Base-by-base conservation (phyloP, 2,888 invertebrate genomes). In the Limnephilus auricula region DNA sequence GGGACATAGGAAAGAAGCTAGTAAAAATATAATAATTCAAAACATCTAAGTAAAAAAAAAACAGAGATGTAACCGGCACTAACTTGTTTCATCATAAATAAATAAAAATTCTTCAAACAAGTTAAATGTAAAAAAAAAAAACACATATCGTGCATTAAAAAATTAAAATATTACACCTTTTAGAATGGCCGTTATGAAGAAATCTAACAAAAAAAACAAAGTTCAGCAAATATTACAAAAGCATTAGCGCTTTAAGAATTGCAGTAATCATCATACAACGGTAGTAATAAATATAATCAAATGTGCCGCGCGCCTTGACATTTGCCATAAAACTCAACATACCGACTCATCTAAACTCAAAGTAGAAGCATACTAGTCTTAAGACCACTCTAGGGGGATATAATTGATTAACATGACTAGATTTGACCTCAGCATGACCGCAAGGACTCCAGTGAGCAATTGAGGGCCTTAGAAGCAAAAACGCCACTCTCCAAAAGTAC, bases 351-450 rank as follows among this genome's bases (percentile, higher is more conserved):
- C 65, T 25, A 25, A 65, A 65, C 65, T 65, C 6, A 4, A 65
- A 65, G 25, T n/a, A 65, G 1, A n/a, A 25, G 25, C 25, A 65
- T 9, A 65, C 65, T 65, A n/a, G 25, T 65, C 25, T 65, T n/a
- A n/a, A 65, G 65, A 65, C 65, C 65, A 25, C 65, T 65, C 65
- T 9, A 25, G 65, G 65, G 25, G 65, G 25, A 9, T 65, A n/a
- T 65, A n/a, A 65, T 65, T 65, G 65, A 65, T 65, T 25, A 6
- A n/a, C 9, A 18, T 31, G 31, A 80, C 32, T 32, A 18, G 80
- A 80, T 80, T 80, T 32, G 80, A 80, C 80, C 80, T 80, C 80
- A 80, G 32, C 13, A 13, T 31, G 80, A 80, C 80, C 80, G 18
- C 80, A 80, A 31, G 32, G 32, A 65, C 25, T 80, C 80, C 30